Conservation (phyloP, 2,888 invertebrate species). For the Empis stercorea region DNA sequence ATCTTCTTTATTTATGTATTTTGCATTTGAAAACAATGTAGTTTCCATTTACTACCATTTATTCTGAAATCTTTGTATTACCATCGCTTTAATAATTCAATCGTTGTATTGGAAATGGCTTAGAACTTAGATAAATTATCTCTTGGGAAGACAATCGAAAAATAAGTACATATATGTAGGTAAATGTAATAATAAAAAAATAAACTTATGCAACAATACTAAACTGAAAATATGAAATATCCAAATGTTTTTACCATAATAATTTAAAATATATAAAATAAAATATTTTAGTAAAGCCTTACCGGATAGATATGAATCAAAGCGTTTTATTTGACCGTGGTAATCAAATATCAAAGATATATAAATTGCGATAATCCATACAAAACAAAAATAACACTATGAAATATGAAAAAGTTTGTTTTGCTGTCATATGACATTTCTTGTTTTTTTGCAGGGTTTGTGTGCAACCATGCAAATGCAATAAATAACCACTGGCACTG, state of each 20-base stretch:
- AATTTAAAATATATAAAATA: not conserved
- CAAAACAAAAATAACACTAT: slow-evolving; percentile 9
- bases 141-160: too few relatives aligned
- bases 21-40: too few relatives aligned
- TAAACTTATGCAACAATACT: not conserved
- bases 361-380: slow-evolving; percentile 46
- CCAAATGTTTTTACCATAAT: not conserved
- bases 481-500: too few relatives aligned
- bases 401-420: too few relatives aligned
- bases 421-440: slow-evolving; percentile 2
- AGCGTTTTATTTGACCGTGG: slow-evolving; percentile 42
- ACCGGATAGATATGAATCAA: slow-evolving; percentile 41
- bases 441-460: slow-evolving; percentile 42
- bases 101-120: too few relatives aligned
- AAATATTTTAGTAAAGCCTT: slow-evolving; percentile 36
- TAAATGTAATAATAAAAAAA: not conserved
- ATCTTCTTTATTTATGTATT: too few relatives aligned
- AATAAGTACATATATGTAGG: too few relatives aligned
- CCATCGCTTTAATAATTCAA: too few relatives aligned
- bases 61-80: too few relatives aligned
- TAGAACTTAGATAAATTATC: not conserved
- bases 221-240: too few relatives aligned
- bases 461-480: too few relatives aligned
- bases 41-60: too few relatives aligned
- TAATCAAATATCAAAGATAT: slow-evolving; percentile 49